Base-by-base conservation (phyloP, 2,888 invertebrate genomes). In the Mylabris sibirica region DNA sequence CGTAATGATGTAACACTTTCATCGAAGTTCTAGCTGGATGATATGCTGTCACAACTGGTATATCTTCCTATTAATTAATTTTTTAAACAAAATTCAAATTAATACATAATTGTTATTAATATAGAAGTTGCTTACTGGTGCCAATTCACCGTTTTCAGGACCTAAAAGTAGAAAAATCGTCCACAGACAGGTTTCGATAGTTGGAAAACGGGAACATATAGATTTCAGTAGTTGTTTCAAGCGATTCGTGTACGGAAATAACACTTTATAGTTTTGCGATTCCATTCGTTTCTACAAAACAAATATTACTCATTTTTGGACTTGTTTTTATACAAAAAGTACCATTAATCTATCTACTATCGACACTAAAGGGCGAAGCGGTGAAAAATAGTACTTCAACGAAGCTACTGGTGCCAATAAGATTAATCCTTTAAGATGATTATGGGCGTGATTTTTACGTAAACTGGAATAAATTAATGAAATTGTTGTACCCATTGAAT, bases 201-300 rank as follows among this genome's bases (percentile, higher is more conserved):
- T 9, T n/a, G 62, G 62, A 2, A 30, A 38, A 41, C 41, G 38
- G 1, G 62, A 41, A 62, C 62, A 62, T 2, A 41, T n/a, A n/a
- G 38, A 41, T 41, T 38, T 41, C n/a, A 62, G 4, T n/a, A 41
- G 1, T 35, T 62, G 24, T 70, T 90, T 38, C 38, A 41, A 38
- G 0, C 62, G 34, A 9, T 62, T 62, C 26, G 14, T 22, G 22
- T 41, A 62, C 8, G 62, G 62, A 44, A 62, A 62, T 26, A 62
- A 26, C 0, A 62, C 62, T n/a, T 24, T 41, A 24, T 30, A 41
- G 6, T 62, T 38, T n/a, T 41, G 24, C 6, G 38, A 41, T 62
- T 62, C 44, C 14, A 62, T n/a, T 22, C 2, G 1, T 20, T n/a
- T 38, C 62, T 62, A 41, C 38, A 35, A 38, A n/a, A 20, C 12